Conservation (phyloP, 2,797 vertebrate species). For the Melanotaenia boesemani region DNA sequence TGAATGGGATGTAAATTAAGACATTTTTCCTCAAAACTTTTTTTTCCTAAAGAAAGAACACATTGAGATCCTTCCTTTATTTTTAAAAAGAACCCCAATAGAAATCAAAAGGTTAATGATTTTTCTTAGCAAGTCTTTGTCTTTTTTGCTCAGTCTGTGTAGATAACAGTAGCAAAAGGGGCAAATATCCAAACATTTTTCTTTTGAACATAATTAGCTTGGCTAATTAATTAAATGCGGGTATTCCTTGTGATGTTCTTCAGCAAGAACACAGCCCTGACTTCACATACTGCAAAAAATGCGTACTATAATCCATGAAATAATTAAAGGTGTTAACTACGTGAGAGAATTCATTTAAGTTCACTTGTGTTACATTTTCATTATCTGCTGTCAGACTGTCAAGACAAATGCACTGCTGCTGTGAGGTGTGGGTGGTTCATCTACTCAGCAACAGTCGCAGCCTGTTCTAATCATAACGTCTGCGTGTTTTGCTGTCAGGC, state of each 20-base stretch:
- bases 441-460: conserved; percentile 43
- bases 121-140: background rate
- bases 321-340: conserved; percentile 33
- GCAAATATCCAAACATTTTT: conserved; percentile 43
- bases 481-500: conserved; percentile 42
- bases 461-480: conserved; percentile 47
- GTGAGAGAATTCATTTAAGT: conserved; percentile 18
- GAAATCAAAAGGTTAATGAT: conserved; percentile 17
- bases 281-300: conserved; percentile 5
- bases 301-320: conserved; percentile 24
- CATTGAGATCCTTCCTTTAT: background rate
- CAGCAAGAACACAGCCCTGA: conserved; percentile 13
- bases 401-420: conserved; percentile 13
- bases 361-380: conserved; percentile 9
- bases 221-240: conserved; percentile 51
- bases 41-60: background rate
- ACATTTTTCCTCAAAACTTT: conserved; percentile 4
- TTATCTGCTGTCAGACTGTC: conserved; percentile 22
- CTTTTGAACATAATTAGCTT: conserved; percentile 48
- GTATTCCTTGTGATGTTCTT: conserved; percentile 35
- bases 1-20: conserved; percentile 3
- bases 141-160: conserved; percentile 35
- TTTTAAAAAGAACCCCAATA: background rate
- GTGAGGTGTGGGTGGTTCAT: conserved; percentile 47
- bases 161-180: conserved; percentile 14